Base-by-base conservation (phyloP, 2,797 vertebrate genomes). In the Gallinago nigripennis region DNA sequence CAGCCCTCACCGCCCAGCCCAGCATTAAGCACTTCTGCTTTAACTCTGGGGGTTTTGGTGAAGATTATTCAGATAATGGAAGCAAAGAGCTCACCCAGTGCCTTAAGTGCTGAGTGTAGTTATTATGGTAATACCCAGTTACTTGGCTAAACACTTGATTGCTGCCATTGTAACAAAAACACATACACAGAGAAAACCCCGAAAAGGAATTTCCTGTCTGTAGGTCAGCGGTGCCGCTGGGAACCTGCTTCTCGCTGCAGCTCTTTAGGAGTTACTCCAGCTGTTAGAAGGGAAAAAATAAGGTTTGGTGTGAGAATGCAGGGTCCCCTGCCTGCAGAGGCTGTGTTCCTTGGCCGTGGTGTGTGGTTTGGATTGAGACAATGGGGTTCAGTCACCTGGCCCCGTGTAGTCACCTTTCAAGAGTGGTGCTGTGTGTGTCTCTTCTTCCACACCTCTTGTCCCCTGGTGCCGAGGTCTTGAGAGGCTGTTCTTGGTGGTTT, bases 121-220 rank as follows among this genome's bases (percentile, higher is more conserved):
- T 68, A 58, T 92, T 84, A 82, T 31, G 58, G 54, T 77, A 94
- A 88, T 37, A 37, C 27, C 6, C 12, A 25, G 11, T 73, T 58
- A 37, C 45, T 87, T 68, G 92, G 88, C 82, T 58, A 57, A 89
- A 72, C 69, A 23, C 53, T 81, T 46, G 75, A 72, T 81, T 72
- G 78, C 90, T 94, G 90, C 51, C 14, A 4, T 8, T 43, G n/a
- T 24, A 81, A 86, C 33, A 51, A 75, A 95, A 95, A 93, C 80
- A 93, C 20, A 27, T 11, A 18, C 5, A 3, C n/a, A 25, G 45
- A 93, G 69, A 92, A 84, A 68, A 46, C 6, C 95, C 92, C 56
- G 92, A 64, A 82, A 88, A 94, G 81, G 78, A 82, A n/a, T 79
- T 76, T 91, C 83, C 69, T 61, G 66, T 66, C 21, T 9, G 12